Percentiles rank a stretch among this genome's conserved stretches.
Conservation (phyloP, 2,113 vertebrate genomes). For the Nipponia nippon region DNA sequence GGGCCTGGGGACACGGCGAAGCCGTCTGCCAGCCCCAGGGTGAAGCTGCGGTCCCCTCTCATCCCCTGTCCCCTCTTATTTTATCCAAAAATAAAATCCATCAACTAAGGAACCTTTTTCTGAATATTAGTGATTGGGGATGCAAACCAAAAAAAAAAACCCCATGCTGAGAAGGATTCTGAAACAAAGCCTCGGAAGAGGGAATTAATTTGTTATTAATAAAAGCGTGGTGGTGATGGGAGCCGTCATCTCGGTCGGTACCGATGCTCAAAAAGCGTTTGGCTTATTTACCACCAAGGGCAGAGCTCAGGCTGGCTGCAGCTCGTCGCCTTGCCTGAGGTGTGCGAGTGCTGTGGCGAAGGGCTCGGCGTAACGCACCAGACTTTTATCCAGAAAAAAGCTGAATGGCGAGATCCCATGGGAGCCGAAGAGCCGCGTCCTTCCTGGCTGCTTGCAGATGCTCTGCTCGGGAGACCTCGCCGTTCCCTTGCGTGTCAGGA, state of each 20-base stretch:
- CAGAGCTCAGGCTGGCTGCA: fast-evolving
- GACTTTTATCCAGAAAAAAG: background rate
- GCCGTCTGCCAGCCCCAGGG: fast-evolving
- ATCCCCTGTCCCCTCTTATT: background rate
- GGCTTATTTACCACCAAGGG: background rate
- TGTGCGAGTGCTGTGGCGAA: background rate
- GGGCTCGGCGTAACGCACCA: background rate
- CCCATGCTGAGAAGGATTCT: no score
- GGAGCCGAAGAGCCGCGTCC: background rate
- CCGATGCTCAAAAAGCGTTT: background rate
- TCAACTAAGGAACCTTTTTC: background rate
- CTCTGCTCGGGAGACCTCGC: background rate
- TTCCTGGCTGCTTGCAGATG: background rate
- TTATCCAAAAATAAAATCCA: background rate
- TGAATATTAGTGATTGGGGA: no score
- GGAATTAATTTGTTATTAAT: background rate
- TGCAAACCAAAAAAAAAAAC: background rate
- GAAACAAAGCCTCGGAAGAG: background rate
- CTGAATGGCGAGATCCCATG: fast-evolving
- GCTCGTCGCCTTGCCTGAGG: background rate
- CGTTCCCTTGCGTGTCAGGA: background rate
- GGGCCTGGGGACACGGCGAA: background rate
- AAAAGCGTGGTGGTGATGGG: background rate
- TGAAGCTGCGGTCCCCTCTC: background rate
- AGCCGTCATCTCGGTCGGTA: background rate